Conservation (phyloP, 2,113 vertebrate species). For the cat (Felis catus) region F.catus_Fca126_mat1.0 CM031424.1:68411501-68412000, state of each 20-base stretch:
- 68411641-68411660: neutral
- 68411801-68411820: neutral
- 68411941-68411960: neutral
- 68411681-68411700: neutral
- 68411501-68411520: neutral
- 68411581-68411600: neutral
- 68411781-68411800: neutral
- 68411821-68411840: neutral
- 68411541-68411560: neutral
- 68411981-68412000: neutral
- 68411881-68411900: neutral
- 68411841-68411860: neutral
- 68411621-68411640: neutral
- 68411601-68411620: neutral
- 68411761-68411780: neutral
- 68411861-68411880: neutral
- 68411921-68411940: neutral
- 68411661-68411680: neutral
- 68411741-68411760: neutral
- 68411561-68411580: neutral
- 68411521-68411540: neutral
- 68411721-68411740: slow-evolving; percentile 8
- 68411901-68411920: neutral
- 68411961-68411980: neutral
- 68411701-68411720: neutral